Conservation (phyloP, 2,113 vertebrate genomes). For the Poicephalus gulielmi region DNA sequence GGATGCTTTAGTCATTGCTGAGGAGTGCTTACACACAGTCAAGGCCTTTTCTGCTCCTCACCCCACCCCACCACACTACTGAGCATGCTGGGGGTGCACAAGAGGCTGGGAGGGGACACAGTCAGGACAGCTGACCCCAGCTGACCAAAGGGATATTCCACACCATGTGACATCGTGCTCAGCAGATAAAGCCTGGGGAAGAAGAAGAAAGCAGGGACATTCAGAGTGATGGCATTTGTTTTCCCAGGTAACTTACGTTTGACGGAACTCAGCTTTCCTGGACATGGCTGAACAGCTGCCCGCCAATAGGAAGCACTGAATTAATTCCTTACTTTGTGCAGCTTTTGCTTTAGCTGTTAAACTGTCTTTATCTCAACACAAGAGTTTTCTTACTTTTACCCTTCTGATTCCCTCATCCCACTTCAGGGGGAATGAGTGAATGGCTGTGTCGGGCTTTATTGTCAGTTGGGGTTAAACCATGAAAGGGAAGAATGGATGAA, state of each 20-base stretch:
- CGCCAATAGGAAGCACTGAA: background rate
- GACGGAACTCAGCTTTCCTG: background rate
- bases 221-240: too few relatives aligned
- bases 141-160: background rate
- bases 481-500: background rate
- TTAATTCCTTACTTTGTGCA: background rate
- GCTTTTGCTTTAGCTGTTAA: background rate
- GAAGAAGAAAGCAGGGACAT: background rate
- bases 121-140: background rate
- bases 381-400: background rate
- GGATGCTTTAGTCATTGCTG: background rate
- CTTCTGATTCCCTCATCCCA: background rate
- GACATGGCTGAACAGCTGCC: background rate
- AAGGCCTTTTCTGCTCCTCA: background rate
- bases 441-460: too few relatives aligned
- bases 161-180: background rate
- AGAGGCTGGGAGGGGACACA: background rate
- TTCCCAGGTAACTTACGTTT: background rate
- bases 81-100: background rate
- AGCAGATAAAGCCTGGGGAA: background rate
- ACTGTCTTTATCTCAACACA: background rate
- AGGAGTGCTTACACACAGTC: background rate
- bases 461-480: background rate
- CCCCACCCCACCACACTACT: accelerated
- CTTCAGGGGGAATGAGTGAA: background rate